These are phyloP conservation scores for Synergus japonicus DNA, from an alignment of 2,888 invertebrate genomes.

Conservation along the genomic window DNA sequence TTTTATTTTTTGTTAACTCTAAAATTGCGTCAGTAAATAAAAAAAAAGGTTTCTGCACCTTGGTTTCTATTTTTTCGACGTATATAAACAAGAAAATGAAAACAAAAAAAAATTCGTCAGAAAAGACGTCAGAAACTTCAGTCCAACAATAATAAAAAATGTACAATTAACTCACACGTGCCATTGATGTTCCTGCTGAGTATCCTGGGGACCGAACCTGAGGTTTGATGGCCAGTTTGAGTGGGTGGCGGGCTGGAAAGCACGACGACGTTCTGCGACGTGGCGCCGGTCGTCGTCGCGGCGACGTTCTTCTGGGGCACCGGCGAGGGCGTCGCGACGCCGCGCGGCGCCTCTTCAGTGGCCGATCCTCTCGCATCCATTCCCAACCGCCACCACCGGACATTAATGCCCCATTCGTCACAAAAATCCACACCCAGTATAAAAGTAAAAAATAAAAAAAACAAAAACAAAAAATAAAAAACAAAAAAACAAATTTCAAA, in stretches of 20 bases:
- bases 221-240: constrained; percentile 48
- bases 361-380: constrained; percentile 52
- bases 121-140: too few relatives aligned
- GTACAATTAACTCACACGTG: constrained; percentile 69
- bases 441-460: constrained; percentile 24
- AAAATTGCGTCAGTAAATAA: too few relatives aligned
- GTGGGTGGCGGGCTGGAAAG: constrained; percentile 47
- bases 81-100: too few relatives aligned
- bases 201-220: constrained; percentile 67
- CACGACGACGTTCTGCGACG: constrained; percentile 52
- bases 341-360: constrained; percentile 64
- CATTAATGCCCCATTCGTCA: constrained; percentile 61
- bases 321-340: constrained; percentile 70
- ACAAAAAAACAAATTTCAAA: not conserved
- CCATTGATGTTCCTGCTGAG: constrained; percentile 75
- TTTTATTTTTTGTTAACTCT: too few relatives aligned
- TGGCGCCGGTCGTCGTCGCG: constrained; percentile 51
- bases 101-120: too few relatives aligned
- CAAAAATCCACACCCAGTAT: not conserved
- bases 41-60: too few relatives aligned
- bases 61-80: too few relatives aligned
- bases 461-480: not conserved
- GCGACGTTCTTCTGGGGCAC: constrained; percentile 54
- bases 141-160: too few relatives aligned
- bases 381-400: constrained; percentile 38